These are phyloP conservation scores for Cardiocondyla obscurior DNA, from an alignment of 1,140 invertebrate genomes.

Conservation along the genomic window DNA sequence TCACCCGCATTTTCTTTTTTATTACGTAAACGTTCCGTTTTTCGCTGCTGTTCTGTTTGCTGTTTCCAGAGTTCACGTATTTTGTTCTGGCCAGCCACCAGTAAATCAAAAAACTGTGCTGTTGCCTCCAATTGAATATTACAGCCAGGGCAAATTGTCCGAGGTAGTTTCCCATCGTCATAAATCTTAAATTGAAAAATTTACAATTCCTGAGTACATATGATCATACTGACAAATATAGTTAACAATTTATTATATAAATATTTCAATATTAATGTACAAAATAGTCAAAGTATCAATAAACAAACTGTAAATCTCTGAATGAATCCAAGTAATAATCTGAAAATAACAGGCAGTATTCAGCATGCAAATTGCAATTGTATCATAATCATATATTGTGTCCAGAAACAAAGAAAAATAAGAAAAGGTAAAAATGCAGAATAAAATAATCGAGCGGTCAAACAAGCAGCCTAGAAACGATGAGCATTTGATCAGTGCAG, in stretches of 20 bases:
- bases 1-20: constrained; percentile 71
- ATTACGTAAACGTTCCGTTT: constrained; percentile 66
- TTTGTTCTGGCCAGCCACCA: constrained; percentile 87
- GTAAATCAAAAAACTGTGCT: constrained; percentile 88
- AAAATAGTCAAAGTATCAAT: constrained; percentile 3
- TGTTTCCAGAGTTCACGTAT: constrained; percentile 84
- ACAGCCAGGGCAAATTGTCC: constrained; percentile 89
- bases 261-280: not conserved
- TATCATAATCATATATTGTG: not conserved
- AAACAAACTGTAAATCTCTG: not conserved
- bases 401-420: not conserved
- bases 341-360: not conserved
- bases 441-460: not conserved
- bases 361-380: not conserved
- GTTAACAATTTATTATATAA: too few relatives aligned
- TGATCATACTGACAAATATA: constrained; percentile 12
- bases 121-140: constrained; percentile 89
- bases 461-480: constrained; percentile 23
- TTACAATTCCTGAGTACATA: not conserved
- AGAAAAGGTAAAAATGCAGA: not conserved
- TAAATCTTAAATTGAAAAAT: constrained; percentile 83
- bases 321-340: not conserved
- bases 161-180: constrained; percentile 88
- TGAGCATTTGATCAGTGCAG: constrained; percentile 79
- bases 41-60: constrained; percentile 79